Base-by-base conservation (phyloP, 2,888 invertebrate species). In the Catocala fraxini region DNA sequence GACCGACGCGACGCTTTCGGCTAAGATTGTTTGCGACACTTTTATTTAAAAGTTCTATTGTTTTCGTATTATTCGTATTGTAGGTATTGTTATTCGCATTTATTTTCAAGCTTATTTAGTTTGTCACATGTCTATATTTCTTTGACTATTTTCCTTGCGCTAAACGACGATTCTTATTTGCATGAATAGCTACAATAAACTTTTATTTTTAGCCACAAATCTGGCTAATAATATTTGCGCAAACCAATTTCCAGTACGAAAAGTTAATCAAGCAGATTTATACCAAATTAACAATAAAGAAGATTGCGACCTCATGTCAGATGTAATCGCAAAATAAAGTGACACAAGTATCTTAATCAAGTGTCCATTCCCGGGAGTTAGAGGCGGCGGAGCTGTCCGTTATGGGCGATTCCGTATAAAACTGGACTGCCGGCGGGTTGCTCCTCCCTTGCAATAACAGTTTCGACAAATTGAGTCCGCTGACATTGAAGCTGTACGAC, bases 271-370 rank as follows among this genome's bases (percentile, higher is more conserved):
- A 75, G 66, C 70, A 81, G 83, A 86, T 86, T 86, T 86, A 85
- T 84, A 73, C 71, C 65, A 81, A 87, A 87, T 88, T 89, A 88
- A 88, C 89, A 87, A 86, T 90, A 89, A 89, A 90, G 84, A 79
- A 89, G 86, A 88, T 88, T 85, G 86, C 82, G 83, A 85, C 86
- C 86, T 85, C 85, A 86, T 84, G 87, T 89, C 88, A 88, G 87
- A 88, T 89, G 89, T 91, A 90, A 92, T 92, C 90, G 88, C 87
- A 82, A 86, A 89, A 91, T 92, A 91, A 93, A 92, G 89, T 89
- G 90, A 89, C 89, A 90, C 89, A 85, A 93, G 90, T 90, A 89
- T 91, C 93, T 91, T 93, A 92, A 93, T 93, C 91, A 92, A 92
- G 91, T 88, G 89, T 89, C 90, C 89, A 92, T 92, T 92, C 85